Conservation (phyloP, 2,113 vertebrate species). For the Phaetusa simplex region DNA sequence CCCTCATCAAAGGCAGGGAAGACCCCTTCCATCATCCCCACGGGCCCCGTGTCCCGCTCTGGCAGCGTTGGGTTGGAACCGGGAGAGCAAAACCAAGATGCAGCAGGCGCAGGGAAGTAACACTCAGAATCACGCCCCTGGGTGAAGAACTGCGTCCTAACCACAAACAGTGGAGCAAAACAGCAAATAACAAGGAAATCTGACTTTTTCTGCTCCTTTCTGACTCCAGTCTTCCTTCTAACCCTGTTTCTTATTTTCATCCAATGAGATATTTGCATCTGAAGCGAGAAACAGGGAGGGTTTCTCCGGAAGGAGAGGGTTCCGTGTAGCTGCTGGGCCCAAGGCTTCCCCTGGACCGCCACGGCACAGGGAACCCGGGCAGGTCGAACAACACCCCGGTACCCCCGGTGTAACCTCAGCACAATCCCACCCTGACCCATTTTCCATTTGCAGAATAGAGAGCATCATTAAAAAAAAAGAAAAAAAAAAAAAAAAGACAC, state of each 20-base stretch:
- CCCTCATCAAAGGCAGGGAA: fast-evolving
- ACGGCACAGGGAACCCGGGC: neutral
- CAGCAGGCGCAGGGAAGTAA: fast-evolving
- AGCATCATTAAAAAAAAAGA: neutral
- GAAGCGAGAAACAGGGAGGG: neutral
- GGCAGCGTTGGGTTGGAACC: fast-evolving
- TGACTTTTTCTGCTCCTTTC: neutral
- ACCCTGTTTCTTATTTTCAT: neutral
- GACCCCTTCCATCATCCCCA: fast-evolving
- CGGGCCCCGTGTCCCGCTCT: fast-evolving
- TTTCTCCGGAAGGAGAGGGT: neutral
- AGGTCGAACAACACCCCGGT: fast-evolving
- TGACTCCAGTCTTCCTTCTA: too few relatives aligned
- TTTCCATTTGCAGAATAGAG: neutral
- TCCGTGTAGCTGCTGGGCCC: fast-evolving
- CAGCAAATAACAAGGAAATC: neutral
- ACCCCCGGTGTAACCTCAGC: neutral
- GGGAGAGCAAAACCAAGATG: fast-evolving
- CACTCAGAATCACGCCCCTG: fast-evolving
- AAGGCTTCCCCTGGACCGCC: neutral
- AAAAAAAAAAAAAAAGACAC: too few relatives aligned
- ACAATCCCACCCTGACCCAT: neutral
- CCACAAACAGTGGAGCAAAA: fast-evolving
- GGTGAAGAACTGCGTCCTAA: fast-evolving
- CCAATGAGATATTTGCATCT: fast-evolving